Conservation (phyloP, 2,113 vertebrate genomes). For the Promerops cafer region DNA sequence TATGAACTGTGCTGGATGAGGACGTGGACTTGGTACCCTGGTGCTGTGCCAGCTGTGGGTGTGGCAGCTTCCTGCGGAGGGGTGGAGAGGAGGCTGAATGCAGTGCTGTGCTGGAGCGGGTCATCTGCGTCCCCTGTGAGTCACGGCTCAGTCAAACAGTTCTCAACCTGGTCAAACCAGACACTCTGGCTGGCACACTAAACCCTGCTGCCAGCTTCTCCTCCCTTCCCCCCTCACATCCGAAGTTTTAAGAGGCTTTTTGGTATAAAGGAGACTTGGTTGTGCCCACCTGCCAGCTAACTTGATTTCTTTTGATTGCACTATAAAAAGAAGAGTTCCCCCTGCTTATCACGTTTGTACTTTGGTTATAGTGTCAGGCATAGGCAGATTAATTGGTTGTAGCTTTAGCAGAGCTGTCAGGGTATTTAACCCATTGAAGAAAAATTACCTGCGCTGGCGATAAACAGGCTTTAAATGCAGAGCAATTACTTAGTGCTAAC, state of each 20-base stretch:
- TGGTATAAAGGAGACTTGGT: background rate
- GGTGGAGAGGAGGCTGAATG: background rate
- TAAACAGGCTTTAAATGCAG: slow-evolving; percentile 47
- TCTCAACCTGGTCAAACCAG: slow-evolving; percentile 2
- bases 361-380: slow-evolving; percentile 52
- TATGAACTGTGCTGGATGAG: background rate
- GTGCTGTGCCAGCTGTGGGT: slow-evolving; percentile 2
- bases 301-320: slow-evolving; percentile 7
- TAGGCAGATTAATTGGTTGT: slow-evolving; percentile 44
- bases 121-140: background rate
- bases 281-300: slow-evolving; percentile 7
- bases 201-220: background rate
- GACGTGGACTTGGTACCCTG: background rate
- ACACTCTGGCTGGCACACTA: background rate
- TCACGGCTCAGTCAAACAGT: background rate
- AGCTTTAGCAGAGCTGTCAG: slow-evolving; percentile 40
- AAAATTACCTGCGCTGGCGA: slow-evolving; percentile 49
- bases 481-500: slow-evolving; percentile 61
- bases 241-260: background rate
- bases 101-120: background rate
- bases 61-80: background rate
- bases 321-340: slow-evolving; percentile 4
- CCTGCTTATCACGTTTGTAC: slow-evolving; percentile 48
- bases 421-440: slow-evolving; percentile 49
- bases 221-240: background rate